Base-by-base conservation (phyloP, 2,888 invertebrate species). In the Incurvaria masculella region DNA sequence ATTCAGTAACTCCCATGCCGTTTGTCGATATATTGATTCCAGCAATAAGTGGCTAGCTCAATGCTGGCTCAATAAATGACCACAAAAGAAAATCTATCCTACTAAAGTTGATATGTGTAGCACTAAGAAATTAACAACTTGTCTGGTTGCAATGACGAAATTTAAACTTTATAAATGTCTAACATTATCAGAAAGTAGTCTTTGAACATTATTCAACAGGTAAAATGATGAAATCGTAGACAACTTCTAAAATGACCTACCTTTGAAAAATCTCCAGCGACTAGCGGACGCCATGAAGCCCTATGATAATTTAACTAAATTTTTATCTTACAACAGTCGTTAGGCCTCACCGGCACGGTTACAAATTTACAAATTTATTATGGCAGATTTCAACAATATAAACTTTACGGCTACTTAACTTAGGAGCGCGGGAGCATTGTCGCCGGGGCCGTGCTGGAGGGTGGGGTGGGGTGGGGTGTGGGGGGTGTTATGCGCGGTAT, bases 371-470 rank as follows among this genome's bases (percentile, higher is more conserved):
- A 73, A 73, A 69, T 61, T 70, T 71, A 75, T 74, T 76, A 78
- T 76, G 76, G 76, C 76, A 76, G 71, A 75, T 74, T 72, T 75
- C 69, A 74, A 78, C 75, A 72, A 73, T 69, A 65, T 69, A 69
- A 72, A 72, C 69, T 66, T 66, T 62, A 58, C 61, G 63, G 59
- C 64, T 65, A 61, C 33, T 33, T 33, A 33, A 8, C 3, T 11
- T 4, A 33, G 11, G 33, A 33, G 4, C 8, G 33, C 11, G 14
- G 33, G 14, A 33, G 11, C 33, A 10, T 33, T 33, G n/a, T n/a
- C n/a, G n/a, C n/a, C n/a, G n/a, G n/a, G n/a, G n/a, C n/a, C n/a
- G 14, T 27, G 10, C 27, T 11, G 10, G 14, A 27, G 27, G n/a
- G 18, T 18, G 5, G 39, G 6, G 16, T 4, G 39, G 21, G 39